Conservation (phyloP, 2,888 invertebrate species). For the Dryocosmus kuriphilus region DNA sequence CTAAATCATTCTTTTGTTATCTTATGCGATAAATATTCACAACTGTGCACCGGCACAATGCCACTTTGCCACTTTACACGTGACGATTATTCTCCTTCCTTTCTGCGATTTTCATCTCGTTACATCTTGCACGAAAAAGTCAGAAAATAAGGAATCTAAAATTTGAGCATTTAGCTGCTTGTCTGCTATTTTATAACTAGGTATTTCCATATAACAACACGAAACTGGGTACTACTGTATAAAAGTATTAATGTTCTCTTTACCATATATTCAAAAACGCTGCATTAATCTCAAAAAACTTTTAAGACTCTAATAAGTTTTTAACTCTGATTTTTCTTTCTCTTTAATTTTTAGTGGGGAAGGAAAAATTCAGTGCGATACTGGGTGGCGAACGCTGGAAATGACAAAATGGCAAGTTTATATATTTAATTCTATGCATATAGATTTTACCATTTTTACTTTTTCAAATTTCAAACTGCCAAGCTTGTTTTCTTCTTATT, state of each 20-base stretch:
- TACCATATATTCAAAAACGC: background rate
- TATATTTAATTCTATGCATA: constrained; percentile 14
- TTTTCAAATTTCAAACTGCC: background rate
- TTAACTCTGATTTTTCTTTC: constrained; percentile 8
- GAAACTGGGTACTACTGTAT: background rate
- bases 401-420: constrained; percentile 16
- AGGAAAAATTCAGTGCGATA: constrained; percentile 16
- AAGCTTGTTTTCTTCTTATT: background rate
- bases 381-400: constrained; percentile 14
- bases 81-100: constrained; percentile 49
- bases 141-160: constrained; percentile 13
- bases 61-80: constrained; percentile 49
- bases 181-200: background rate
- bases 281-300: background rate
- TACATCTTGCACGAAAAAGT: constrained; percentile 47
- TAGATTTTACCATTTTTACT: background rate
- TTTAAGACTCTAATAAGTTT: background rate
- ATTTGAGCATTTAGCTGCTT: background rate
- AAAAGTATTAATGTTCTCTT: background rate
- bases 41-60: constrained; percentile 42
- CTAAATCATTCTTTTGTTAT: constrained; percentile 41
- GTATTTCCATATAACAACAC: background rate
- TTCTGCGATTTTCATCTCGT: constrained; percentile 45
- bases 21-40: constrained; percentile 43
- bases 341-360: constrained; percentile 19